Conservation (phyloP, 2,113 vertebrate species). For the Heterochromis multidens region DNA sequence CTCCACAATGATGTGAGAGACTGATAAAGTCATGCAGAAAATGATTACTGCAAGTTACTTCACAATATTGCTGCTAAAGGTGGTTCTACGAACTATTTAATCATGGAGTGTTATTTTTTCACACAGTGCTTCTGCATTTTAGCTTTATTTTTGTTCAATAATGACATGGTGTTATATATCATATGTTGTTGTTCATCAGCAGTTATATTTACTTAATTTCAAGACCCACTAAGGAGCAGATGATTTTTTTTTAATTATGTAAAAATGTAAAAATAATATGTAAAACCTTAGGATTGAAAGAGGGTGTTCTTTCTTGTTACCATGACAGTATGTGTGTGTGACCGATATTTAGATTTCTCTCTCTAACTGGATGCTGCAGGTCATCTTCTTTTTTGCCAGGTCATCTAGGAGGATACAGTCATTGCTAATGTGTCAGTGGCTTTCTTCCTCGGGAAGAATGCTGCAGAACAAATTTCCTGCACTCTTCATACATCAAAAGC, state of each 20-base stretch:
- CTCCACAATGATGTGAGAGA: not conserved
- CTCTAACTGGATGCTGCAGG: not conserved
- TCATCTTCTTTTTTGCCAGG: constrained; percentile 15
- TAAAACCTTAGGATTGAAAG: not conserved
- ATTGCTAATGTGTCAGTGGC: constrained; percentile 13
- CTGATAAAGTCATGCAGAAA: not conserved
- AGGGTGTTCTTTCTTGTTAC: not conserved
- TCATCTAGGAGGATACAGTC: constrained; percentile 28
- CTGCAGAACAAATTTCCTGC: not conserved
- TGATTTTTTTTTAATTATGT: not conserved
- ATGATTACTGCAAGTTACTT: not conserved
- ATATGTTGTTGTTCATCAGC: not conserved
- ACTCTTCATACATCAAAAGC: constrained; percentile 41
- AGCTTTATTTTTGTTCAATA: too few relatives aligned
- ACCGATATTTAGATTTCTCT: not conserved
- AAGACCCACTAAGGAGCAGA: not conserved
- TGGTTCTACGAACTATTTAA: too few relatives aligned
- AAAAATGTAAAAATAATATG: not conserved
- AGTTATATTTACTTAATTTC: not conserved
- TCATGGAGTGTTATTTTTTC: too few relatives aligned
- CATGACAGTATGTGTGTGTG: not conserved
- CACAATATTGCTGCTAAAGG: too few relatives aligned
- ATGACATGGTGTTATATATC: too few relatives aligned
- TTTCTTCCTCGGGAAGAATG: not conserved
- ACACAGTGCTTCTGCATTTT: too few relatives aligned